Evolutionary conservation across 2,797 vertebrate genomes (phyloP).

Genomic region (Rhincodon typus): DNA sequence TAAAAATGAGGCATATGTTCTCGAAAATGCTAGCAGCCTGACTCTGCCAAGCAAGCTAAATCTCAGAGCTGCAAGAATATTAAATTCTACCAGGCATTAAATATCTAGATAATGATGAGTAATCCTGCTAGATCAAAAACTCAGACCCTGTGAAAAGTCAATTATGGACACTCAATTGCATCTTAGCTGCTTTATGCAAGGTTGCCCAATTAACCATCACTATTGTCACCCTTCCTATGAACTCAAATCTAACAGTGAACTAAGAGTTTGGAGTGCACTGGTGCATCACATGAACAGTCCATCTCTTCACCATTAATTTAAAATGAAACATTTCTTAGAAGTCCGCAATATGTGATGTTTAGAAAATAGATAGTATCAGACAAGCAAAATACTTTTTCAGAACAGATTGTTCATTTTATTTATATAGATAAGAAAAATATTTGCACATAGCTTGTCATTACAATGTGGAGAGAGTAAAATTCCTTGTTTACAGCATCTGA

Average conservation of each 20-base stretch:
- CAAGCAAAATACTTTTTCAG: not conserved
- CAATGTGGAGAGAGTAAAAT: not conserved
- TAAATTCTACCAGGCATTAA: constrained; percentile 23
- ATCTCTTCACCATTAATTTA: not conserved
- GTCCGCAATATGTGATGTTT: not conserved
- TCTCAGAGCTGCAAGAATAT: not conserved
- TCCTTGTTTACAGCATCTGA: not conserved
- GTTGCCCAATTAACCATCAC: not conserved
- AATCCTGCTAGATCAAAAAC: constrained; percentile 15
- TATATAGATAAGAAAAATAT: not conserved
- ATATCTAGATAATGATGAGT: not conserved
- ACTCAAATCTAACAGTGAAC: not conserved
- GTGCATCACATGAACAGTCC: not conserved
- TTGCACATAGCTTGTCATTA: not conserved
- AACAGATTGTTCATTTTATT: not conserved
- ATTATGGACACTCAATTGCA: constrained; percentile 1
- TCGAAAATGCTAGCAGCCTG: no score
- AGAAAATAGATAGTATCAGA: not conserved
- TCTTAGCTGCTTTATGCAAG: not conserved
- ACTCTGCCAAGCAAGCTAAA: not conserved
- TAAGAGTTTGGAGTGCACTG: not conserved
- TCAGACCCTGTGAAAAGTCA: constrained; percentile 12
- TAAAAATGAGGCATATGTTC: no score
- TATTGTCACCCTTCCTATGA: not conserved
- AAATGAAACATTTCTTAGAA: not conserved